phyloP scores from a whole-genome alignment of 2,888 invertebrate species.

The Leucophenga maculata region DNA sequence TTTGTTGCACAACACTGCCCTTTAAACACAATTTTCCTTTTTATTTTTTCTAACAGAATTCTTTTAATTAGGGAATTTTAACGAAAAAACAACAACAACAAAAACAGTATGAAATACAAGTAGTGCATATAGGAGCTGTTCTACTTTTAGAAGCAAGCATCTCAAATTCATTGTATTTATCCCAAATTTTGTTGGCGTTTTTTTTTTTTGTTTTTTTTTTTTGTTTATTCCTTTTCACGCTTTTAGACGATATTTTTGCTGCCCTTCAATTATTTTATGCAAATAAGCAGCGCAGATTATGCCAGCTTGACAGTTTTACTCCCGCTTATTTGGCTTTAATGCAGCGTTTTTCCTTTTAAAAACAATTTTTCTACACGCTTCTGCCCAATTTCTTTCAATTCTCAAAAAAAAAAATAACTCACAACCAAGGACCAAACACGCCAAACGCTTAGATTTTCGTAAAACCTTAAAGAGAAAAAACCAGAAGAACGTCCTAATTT shows the following conservation, averaged over 20 bases:
- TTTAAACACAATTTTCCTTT: neutral
- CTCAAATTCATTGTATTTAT: neutral
- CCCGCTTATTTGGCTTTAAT: conserved; percentile 26
- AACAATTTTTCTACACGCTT: conserved; percentile 7
- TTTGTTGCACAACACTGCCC: neutral
- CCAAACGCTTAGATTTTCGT: conserved; percentile 6
- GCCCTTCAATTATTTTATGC: conserved; percentile 65
- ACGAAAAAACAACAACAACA: neutral
- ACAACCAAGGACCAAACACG: neutral
- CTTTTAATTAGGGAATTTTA: conserved; percentile 5
- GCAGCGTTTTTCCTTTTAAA: neutral
- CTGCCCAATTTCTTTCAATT: conserved; percentile 17
- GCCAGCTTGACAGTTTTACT: conserved; percentile 58
- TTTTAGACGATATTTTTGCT: conserved; percentile 38
- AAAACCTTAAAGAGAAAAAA: neutral
- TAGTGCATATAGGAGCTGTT: neutral
- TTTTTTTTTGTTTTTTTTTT: neutral
- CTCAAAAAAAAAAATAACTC: neutral
- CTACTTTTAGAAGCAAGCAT: neutral
- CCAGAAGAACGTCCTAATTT: neutral
- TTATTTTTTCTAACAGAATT: neutral
- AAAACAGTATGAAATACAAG: neutral
- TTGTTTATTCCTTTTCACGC: neutral
- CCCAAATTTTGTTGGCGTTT: neutral
- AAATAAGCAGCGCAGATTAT: conserved; percentile 63